These are phyloP conservation scores for Nothocercus nigrocapillus DNA, from an alignment of 2,113 vertebrate species.

Conservation along the genomic window DNA sequence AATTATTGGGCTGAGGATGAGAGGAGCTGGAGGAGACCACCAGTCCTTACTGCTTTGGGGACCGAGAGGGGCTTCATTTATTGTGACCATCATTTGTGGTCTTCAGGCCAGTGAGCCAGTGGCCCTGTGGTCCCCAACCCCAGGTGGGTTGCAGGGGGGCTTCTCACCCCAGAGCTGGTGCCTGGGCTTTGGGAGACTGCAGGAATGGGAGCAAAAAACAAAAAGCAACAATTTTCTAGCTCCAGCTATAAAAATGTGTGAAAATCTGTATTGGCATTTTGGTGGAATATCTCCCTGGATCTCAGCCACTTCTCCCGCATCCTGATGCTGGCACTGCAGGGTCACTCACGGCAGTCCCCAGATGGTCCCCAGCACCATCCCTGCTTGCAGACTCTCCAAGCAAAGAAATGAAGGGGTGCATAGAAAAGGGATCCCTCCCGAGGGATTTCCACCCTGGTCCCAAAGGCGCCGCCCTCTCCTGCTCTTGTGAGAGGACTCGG, in stretches of 20 bases:
- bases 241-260: background rate
- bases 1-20: background rate
- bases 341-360: background rate
- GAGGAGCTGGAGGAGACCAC: background rate
- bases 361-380: background rate
- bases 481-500: background rate
- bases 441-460: background rate
- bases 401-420: rapidly evolving
- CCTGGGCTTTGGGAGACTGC: background rate
- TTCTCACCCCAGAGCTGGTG: background rate
- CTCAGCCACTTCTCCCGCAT: background rate
- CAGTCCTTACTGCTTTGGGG: background rate
- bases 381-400: background rate
- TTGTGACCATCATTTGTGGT: background rate
- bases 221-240: too few species aligned
- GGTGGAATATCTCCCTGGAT: background rate
- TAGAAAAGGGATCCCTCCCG: background rate
- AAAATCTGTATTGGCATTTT: background rate
- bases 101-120: background rate
- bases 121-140: rapidly evolving
- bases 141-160: background rate
- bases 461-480: background rate
- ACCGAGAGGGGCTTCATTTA: background rate
- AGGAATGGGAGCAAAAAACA: background rate
- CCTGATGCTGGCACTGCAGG: background rate